Evolutionary conservation across 2,888 invertebrate genomes (phyloP).

Genomic region (Rhagonycha fulva): DNA sequence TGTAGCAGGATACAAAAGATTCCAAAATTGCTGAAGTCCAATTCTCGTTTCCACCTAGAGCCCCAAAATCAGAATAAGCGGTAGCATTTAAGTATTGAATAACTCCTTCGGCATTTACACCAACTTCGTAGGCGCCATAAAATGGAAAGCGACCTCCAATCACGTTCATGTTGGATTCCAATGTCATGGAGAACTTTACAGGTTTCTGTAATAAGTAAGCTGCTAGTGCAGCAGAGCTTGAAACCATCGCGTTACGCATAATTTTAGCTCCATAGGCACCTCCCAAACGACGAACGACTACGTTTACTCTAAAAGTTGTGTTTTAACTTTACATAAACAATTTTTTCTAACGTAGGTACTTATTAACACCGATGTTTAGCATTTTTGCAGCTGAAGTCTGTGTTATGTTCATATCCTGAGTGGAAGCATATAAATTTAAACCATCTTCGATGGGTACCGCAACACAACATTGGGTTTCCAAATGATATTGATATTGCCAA

Average conservation of each 20-base stretch:
- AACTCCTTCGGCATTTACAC: conserved; percentile 64
- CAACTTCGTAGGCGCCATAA: conserved; percentile 68
- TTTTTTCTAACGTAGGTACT: conserved; percentile 50
- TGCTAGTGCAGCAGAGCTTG: conserved; percentile 72
- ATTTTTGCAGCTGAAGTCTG: conserved; percentile 61
- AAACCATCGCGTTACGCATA: conserved; percentile 61
- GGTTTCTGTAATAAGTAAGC: conserved; percentile 66
- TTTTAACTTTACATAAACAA: not conserved
- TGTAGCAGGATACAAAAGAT: conserved; percentile 65
- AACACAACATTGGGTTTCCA: conserved; percentile 74
- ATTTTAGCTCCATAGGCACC: conserved; percentile 84
- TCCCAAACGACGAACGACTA: conserved; percentile 74
- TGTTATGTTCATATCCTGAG: conserved; percentile 67
- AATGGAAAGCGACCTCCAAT: conserved; percentile 69
- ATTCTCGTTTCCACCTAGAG: conserved; percentile 59
- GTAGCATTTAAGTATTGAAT: conserved; percentile 67
- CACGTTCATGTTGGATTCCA: conserved; percentile 73
- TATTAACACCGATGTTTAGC: conserved; percentile 62
- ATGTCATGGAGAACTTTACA: conserved; percentile 68
- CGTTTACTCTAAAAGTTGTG: conserved; percentile 63
- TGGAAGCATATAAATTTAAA: conserved; percentile 64
- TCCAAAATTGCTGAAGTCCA: conserved; percentile 47
- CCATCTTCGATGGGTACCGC: conserved; percentile 70
- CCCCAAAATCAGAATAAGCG: conserved; percentile 63
- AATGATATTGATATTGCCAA: conserved; percentile 75